phyloP scores from a whole-genome alignment of 2,797 vertebrate genomes.

The Poecilia gillii region DNA sequence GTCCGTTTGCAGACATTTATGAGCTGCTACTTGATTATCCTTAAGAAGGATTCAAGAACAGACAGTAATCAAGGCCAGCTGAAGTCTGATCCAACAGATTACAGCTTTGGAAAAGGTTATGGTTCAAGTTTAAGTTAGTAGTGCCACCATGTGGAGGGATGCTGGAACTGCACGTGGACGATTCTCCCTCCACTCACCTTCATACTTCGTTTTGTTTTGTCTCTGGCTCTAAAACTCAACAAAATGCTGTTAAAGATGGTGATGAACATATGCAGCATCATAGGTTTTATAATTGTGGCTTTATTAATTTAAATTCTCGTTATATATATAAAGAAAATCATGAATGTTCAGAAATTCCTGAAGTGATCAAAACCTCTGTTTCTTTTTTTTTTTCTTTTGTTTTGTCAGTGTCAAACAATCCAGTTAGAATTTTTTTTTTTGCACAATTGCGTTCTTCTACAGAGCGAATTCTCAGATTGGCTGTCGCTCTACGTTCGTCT shows the following conservation, averaged over 20 bases:
- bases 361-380: neutral
- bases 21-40: slow-evolving; percentile 54
- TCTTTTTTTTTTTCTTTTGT: neutral
- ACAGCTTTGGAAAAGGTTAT: slow-evolving; percentile 24
- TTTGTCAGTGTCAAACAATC: neutral
- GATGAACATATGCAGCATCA: neutral
- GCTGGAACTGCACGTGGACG: slow-evolving; percentile 26
- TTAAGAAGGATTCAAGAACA: slow-evolving; percentile 54
- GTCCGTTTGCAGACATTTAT: slow-evolving; percentile 52
- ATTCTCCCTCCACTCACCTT: neutral
- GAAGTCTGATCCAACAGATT: slow-evolving; percentile 41
- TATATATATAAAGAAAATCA: neutral
- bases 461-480: too few species aligned
- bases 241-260: neutral
- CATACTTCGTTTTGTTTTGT: too few species aligned
- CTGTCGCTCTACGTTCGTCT: too few species aligned
- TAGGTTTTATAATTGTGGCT: neutral
- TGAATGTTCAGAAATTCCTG: neutral
- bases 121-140: slow-evolving; percentile 16
- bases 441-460: neutral
- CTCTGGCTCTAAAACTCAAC: neutral
- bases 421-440: neutral
- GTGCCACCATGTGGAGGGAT: slow-evolving; percentile 66
- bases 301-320: neutral
- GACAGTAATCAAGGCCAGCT: slow-evolving; percentile 37